Evolutionary conservation across 2,888 invertebrate species (phyloP).

Genomic region (Drosophila heteroneura): DNA sequence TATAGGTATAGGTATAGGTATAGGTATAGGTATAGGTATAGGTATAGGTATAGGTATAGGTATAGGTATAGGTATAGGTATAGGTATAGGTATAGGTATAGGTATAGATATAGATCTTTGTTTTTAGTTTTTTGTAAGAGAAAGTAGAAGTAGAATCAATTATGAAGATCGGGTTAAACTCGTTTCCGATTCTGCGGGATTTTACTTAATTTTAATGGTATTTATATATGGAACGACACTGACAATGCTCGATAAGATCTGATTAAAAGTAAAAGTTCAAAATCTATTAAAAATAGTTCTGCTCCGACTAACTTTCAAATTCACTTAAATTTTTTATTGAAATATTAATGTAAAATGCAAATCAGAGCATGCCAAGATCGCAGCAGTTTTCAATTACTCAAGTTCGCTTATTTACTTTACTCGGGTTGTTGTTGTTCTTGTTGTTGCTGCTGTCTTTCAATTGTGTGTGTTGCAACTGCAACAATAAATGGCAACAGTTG

Average conservation of each 20-base stretch:
- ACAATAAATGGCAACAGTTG: constrained; percentile 14
- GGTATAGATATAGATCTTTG: no score
- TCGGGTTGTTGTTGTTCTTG: constrained; percentile 9
- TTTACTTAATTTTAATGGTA: not conserved
- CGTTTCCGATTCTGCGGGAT: no score
- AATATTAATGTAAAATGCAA: not conserved
- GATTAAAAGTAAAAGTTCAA: not conserved
- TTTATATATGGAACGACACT: not conserved
- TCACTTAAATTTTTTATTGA: not conserved
- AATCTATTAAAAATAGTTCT: not conserved
- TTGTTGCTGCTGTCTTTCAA: constrained; percentile 14
- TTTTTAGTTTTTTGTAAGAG: no score
- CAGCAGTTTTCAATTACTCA: constrained; percentile 3
- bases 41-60: not conserved
- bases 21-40: not conserved
- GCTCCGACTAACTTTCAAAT: not conserved
- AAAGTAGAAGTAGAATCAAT: not conserved
- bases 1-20: not conserved
- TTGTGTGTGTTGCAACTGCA: constrained; percentile 39
- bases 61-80: not conserved
- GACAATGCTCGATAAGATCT: not conserved
- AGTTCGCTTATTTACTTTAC: constrained; percentile 1
- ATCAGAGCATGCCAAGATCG: not conserved
- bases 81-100: no score
- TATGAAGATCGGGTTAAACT: no score